These are phyloP conservation scores for Canis aureus DNA, from an alignment of 2,113 vertebrate genomes.

Conservation along the genomic window DNA sequence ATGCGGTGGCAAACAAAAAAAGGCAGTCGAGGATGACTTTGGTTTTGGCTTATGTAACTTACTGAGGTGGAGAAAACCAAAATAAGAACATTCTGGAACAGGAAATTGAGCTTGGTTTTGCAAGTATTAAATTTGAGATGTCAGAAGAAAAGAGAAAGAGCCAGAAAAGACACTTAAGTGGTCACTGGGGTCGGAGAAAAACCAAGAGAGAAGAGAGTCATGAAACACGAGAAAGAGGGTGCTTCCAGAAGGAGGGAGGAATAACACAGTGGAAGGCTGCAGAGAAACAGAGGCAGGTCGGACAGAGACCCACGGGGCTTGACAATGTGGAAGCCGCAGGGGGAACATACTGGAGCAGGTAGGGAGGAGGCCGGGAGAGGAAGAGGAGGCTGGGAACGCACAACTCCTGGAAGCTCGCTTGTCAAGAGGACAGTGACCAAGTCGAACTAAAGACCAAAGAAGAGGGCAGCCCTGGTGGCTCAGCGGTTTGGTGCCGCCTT, in stretches of 20 bases:
- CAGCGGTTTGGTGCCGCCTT: too few relatives aligned
- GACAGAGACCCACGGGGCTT: background rate
- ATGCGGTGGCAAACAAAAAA: background rate
- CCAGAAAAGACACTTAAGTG: background rate
- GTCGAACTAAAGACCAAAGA: background rate
- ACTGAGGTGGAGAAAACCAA: background rate
- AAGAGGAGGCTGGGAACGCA: background rate
- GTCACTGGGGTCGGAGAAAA: background rate
- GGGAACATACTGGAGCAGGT: fast-evolving
- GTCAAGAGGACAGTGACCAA: background rate
- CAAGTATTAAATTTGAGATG: background rate
- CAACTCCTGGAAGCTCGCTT: background rate
- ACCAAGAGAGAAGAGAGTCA: background rate
- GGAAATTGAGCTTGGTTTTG: background rate
- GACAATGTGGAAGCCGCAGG: background rate
- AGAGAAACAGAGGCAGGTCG: background rate
- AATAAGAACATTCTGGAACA: background rate
- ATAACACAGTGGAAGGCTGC: background rate
- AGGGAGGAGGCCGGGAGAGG: background rate
- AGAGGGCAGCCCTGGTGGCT: too few relatives aligned
- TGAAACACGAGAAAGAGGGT: background rate
- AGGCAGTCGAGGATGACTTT: background rate
- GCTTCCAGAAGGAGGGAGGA: background rate
- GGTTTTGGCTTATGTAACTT: background rate
- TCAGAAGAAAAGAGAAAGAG: background rate